phyloP scores from a whole-genome alignment of 2,113 vertebrate species.

The Rostratula benghalensis region DNA sequence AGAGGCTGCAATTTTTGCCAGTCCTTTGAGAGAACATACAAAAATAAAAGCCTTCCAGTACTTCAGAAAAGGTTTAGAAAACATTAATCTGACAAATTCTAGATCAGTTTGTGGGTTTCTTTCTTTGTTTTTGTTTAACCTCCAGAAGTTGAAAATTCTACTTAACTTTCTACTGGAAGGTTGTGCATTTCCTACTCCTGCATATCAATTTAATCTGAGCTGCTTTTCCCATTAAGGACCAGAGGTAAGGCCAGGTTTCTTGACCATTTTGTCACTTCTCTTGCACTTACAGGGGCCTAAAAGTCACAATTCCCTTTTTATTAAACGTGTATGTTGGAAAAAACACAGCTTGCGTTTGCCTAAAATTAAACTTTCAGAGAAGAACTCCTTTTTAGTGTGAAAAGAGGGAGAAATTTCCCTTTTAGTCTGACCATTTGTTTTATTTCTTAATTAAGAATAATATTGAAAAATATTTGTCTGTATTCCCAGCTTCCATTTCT shows the following conservation, averaged over 20 bases:
- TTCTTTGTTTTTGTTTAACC: neutral
- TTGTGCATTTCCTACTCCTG: neutral
- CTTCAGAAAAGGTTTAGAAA: neutral
- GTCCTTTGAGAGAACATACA: neutral
- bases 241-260: neutral
- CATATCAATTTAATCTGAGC: neutral
- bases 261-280: neutral
- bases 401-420: neutral
- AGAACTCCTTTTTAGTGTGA: neutral
- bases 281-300: neutral
- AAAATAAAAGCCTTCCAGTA: neutral
- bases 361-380: neutral
- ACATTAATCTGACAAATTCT: neutral
- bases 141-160: neutral
- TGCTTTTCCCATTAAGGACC: neutral
- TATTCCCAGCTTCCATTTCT: neutral
- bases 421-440: neutral
- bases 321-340: neutral
- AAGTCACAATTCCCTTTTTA: neutral
- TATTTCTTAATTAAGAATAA: neutral
- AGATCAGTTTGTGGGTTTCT: too few species aligned
- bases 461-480: neutral
- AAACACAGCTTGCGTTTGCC: neutral
- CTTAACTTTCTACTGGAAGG: neutral
- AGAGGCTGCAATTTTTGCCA: neutral